Base-by-base conservation (phyloP, 2,888 invertebrate species). In the Ophion obscuratus region DNA sequence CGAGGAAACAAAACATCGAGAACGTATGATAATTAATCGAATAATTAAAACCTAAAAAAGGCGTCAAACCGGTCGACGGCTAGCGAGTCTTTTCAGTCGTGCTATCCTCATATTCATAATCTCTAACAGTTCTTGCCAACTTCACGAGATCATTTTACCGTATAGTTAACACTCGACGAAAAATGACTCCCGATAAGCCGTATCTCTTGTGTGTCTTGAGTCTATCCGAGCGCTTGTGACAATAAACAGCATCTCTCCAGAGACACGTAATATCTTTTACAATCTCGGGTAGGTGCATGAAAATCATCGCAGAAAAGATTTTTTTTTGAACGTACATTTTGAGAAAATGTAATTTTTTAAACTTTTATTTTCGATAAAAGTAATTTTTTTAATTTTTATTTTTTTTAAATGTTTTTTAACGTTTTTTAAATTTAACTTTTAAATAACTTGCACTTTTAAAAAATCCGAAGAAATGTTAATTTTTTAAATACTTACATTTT, bases 171-270 rank as follows among this genome's bases (percentile, higher is more conserved):
- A 64, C 67, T 73, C 57, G 40, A 75, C 76, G 73, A 83, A 76
- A 77, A 86, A 83, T 67, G 24, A 27, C 20, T 67, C 24, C 62
- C n/a, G 85, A 86, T 86, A 86, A 86, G 73, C 57, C 80, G 27
- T 86, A 83, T 82, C 79, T 83, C 47, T 24, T 62, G 47, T 77
- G 62, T 79, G 53, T 24, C 40, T 62, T 11, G n/a, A 71, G 74
- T 36, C 27, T 80, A 73, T 62, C 71, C 67, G 31, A 83, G 68
- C 80, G 77, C 76, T 85, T 68, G 11, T 40, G 11, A n/a, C 27
- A 61, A 62, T 61, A 74, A 68, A 78, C 73, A 73, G 77, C 73
- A 84, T 81, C 74, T 84, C 73, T 36, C 47, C 36, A 27, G 40
- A 31, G 59, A 66, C 57, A 14, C 14, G 24, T 14, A n/a, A 59